Conservation (phyloP, 2,797 vertebrate species). For the Sylvilagus floridanus region DNA sequence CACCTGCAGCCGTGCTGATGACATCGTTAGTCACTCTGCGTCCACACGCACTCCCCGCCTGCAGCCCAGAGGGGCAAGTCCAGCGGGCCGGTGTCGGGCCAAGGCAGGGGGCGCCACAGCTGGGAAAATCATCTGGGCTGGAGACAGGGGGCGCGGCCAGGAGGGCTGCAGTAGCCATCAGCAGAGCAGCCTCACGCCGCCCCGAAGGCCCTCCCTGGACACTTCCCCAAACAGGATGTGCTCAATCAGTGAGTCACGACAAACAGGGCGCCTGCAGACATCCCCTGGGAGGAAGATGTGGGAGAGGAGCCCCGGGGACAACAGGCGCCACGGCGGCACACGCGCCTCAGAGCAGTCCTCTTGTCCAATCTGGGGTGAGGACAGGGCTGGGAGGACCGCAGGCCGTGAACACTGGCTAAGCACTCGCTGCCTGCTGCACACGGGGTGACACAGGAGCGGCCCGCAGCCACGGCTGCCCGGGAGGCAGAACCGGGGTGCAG, state of each 20-base stretch:
- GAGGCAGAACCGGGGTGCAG: too few species aligned
- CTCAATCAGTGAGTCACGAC: conserved; percentile 69
- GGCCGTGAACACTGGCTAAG: not conserved
- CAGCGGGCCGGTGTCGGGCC: not conserved
- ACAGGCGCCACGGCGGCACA: not conserved
- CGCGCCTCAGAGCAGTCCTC: not conserved
- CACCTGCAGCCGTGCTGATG: not conserved
- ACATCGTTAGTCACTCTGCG: not conserved
- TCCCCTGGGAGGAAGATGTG: conserved; percentile 74
- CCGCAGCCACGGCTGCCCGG: too few species aligned
- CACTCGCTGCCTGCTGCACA: not conserved
- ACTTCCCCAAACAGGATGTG: conserved; percentile 77
- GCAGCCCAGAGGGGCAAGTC: not conserved
- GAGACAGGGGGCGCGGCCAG: fast-evolving
- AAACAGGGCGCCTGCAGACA: conserved; percentile 73
- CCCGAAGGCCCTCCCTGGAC: conserved; percentile 54
- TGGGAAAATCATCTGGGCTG: fast-evolving
- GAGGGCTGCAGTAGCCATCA: not conserved
- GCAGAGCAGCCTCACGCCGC: not conserved
- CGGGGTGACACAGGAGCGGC: too few species aligned
- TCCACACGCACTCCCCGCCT: not conserved
- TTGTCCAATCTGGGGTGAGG: not conserved
- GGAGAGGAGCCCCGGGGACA: conserved; percentile 59
- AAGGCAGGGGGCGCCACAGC: fast-evolving
- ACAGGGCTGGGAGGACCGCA: not conserved